Evolutionary conservation across 2,113 vertebrate genomes (phyloP).

Genomic region (Empidonax alnorum): DNA sequence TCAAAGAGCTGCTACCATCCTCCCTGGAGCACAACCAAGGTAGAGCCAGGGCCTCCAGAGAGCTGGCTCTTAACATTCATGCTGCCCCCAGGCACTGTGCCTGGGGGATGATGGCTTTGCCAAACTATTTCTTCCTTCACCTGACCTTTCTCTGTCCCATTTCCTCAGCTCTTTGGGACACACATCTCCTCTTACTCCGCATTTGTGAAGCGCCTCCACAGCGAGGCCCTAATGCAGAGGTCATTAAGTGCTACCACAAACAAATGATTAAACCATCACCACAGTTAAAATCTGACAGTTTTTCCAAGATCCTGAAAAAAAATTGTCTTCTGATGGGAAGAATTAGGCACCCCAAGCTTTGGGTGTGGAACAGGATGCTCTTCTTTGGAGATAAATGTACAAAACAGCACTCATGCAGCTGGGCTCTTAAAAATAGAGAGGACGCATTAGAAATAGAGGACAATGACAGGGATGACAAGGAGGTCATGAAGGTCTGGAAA

Average conservation of each 20-base stretch:
- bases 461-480: neutral
- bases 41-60: neutral
- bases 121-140: neutral
- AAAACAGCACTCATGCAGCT: neutral
- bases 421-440: neutral
- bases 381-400: neutral
- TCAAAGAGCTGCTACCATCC: neutral
- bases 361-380: neutral
- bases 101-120: neutral
- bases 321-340: neutral
- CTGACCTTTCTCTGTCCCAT: neutral
- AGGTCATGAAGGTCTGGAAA: neutral
- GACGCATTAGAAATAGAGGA: neutral
- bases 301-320: neutral
- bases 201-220: neutral
- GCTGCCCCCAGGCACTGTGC: rapidly evolving
- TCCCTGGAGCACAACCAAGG: neutral
- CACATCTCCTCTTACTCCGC: neutral
- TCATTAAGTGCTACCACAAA: neutral
- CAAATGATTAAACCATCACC: neutral
- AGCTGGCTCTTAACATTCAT: rapidly evolving
- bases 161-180: neutral
- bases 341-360: neutral
- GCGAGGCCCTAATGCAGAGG: neutral
- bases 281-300: neutral